Percentiles rank a stretch among this genome's conserved stretches.
Conservation (phyloP, 1,140 invertebrate genomes). For the Patella vulgata region DNA sequence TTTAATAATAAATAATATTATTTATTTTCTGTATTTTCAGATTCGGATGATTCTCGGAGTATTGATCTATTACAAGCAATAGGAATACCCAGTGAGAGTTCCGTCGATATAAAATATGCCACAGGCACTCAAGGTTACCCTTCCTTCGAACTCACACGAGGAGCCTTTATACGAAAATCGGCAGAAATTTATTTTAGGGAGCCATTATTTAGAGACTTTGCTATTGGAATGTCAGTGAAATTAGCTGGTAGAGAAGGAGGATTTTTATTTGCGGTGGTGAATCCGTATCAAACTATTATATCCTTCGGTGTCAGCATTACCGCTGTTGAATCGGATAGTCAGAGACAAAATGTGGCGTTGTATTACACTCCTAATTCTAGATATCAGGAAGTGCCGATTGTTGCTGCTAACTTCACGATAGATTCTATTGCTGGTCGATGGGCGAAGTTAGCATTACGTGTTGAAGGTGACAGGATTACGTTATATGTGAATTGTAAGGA, state of each 20-base stretch:
- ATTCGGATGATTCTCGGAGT: conserved; percentile 16
- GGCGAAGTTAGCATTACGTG: conserved; percentile 36
- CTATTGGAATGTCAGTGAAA: conserved; percentile 33
- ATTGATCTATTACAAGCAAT: conserved; percentile 40
- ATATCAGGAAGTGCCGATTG: conserved; percentile 12
- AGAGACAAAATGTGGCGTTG: conserved; percentile 28
- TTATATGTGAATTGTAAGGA: conserved; percentile 42
- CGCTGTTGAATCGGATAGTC: conserved; percentile 3
- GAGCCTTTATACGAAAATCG: conserved; percentile 27
- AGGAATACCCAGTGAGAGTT: conserved; percentile 25
- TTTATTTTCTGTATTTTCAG: conserved; percentile 14
- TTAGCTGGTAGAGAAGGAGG: conserved; percentile 20
- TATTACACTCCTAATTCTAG: conserved; percentile 39
- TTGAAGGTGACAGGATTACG: conserved; percentile 27
- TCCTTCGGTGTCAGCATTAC: conserved; percentile 40
- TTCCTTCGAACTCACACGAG: conserved; percentile 31
- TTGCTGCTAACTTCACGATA: conserved; percentile 37
- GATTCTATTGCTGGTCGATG: conserved; percentile 29
- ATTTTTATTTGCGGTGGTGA: conserved; percentile 46
- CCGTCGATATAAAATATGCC: conserved; percentile 24
- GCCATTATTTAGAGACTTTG: conserved; percentile 38
- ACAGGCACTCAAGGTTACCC: conserved; percentile 37
- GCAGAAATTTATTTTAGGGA: conserved; percentile 29
- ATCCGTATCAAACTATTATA: conserved; percentile 40
- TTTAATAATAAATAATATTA: too few species aligned